Percentiles rank a stretch among this genome's conserved stretches.
phyloP scores from a whole-genome alignment of 2,888 invertebrate genomes.

The Temnothorax rugatulus region DNA sequence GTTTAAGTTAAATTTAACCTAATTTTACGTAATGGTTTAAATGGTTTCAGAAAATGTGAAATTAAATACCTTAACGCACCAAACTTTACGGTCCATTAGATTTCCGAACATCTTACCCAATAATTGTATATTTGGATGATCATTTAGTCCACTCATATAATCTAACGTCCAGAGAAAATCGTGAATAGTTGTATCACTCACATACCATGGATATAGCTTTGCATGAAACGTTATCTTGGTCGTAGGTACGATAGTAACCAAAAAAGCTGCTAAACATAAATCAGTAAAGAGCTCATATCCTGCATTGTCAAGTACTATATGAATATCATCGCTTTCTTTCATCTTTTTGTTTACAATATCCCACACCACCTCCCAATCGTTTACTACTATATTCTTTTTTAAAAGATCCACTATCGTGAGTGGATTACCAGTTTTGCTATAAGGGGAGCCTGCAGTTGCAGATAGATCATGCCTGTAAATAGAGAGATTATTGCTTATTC shows the following conservation, averaged over 20 bases:
- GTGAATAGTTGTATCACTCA: slow-evolving; percentile 93
- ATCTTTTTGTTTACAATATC: slow-evolving; percentile 83
- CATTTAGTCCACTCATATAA: slow-evolving; percentile 82
- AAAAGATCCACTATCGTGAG: slow-evolving; percentile 88
- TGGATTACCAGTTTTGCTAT: slow-evolving; percentile 87
- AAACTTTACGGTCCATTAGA: slow-evolving; percentile 87
- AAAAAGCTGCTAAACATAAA: slow-evolving; percentile 93
- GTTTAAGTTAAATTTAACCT: background rate
- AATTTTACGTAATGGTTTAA: slow-evolving; percentile 6
- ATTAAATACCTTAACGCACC: slow-evolving; percentile 83
- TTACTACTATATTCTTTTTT: slow-evolving; percentile 88
- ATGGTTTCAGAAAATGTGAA: background rate
- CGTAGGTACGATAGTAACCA: slow-evolving; percentile 89
- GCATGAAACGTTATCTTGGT: slow-evolving; percentile 93
- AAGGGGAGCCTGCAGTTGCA: slow-evolving; percentile 91
- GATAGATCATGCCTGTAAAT: slow-evolving; percentile 93
- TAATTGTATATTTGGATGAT: slow-evolving; percentile 79
- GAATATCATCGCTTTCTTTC: slow-evolving; percentile 85
- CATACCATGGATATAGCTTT: slow-evolving; percentile 97
- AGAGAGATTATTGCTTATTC: background rate
- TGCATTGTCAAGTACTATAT: slow-evolving; percentile 96
- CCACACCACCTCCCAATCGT: slow-evolving; percentile 89
- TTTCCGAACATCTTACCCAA: slow-evolving; percentile 89
- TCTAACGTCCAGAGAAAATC: slow-evolving; percentile 93
- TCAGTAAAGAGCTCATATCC: slow-evolving; percentile 98